These are phyloP conservation scores for Scopus umbretta DNA, from an alignment of 2,113 vertebrate species.

Conservation along the genomic window DNA sequence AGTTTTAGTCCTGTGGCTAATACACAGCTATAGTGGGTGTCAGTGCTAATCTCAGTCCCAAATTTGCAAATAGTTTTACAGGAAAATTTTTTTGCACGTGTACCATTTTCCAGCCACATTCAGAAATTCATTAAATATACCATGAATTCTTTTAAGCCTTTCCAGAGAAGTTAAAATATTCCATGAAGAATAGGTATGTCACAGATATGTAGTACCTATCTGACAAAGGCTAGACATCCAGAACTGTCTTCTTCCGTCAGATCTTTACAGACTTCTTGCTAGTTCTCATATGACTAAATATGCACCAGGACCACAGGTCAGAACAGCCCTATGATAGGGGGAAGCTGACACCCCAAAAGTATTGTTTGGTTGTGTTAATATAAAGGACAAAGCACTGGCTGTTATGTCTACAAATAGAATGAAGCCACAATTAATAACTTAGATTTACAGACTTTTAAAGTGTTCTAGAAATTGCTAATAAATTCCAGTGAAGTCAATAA, in stretches of 20 bases:
- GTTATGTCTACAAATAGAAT: background rate
- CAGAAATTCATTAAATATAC: slow-evolving; percentile 13
- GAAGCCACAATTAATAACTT: background rate
- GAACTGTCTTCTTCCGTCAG: background rate
- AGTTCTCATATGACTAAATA: background rate
- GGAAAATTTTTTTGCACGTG: background rate
- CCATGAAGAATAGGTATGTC: background rate
- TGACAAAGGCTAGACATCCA: background rate
- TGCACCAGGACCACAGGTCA: background rate
- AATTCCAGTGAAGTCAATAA: slow-evolving; percentile 25
- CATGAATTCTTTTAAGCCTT: background rate
- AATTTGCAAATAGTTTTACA: slow-evolving; percentile 1
- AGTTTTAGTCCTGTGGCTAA: slow-evolving; percentile 5
- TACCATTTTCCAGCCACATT: background rate
- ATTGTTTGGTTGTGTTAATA: background rate
- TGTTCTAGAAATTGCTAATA: slow-evolving; percentile 29
- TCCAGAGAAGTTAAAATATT: background rate
- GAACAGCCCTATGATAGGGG: accelerated
- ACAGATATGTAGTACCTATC: background rate
- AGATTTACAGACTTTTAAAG: background rate
- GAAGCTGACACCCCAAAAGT: background rate
- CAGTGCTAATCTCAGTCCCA: background rate
- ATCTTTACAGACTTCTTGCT: background rate
- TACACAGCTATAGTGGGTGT: background rate
- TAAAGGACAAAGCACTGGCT: background rate